phyloP scores from a whole-genome alignment of 2,888 invertebrate species.

The Mesochorus sp. region DNA sequence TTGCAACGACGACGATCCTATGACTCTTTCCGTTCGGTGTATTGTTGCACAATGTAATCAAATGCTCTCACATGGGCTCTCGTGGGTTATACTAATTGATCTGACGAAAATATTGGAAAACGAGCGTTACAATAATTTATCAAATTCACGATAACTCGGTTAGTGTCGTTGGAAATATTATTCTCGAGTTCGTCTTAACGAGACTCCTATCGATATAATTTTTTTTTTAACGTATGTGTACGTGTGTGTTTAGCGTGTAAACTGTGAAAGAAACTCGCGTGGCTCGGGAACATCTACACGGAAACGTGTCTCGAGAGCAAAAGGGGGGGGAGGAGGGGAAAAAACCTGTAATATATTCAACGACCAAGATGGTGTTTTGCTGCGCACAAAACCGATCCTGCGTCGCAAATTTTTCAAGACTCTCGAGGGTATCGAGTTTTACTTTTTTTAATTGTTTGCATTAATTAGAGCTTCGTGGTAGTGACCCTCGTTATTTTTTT shows the following conservation, averaged over 20 bases:
- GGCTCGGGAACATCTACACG: conserved; percentile 5
- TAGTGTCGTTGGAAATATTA: conserved; percentile 1
- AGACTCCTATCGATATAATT: not conserved
- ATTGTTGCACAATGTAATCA: not conserved
- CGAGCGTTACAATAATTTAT: conserved; percentile 6
- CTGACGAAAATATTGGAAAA: not conserved
- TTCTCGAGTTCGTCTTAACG: not conserved
- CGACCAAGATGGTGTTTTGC: conserved; percentile 8
- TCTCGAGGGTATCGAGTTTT: conserved; percentile 5
- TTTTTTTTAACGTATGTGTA: not conserved
- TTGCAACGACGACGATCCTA: conserved; percentile 13
- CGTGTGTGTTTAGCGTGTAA: not conserved
- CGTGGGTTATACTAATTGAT: not conserved
- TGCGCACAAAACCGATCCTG: conserved; percentile 38
- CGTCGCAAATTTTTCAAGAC: conserved; percentile 10
- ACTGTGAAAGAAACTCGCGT: conserved; percentile 14
- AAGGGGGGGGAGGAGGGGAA: not conserved
- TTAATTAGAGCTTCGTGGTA: conserved; percentile 3
- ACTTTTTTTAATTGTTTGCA: no score
- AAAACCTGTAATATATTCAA: conserved; percentile 11
- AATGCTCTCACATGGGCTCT: not conserved
- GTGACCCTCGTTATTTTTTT: not conserved
- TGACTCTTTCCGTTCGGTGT: not conserved
- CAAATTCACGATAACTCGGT: not conserved
- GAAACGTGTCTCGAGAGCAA: conserved; percentile 22